Evolutionary conservation across 2,888 invertebrate species (phyloP), one percentile per base, ranked within the genome.

Genomic region (Callyntrura guangdongensis): DNA sequence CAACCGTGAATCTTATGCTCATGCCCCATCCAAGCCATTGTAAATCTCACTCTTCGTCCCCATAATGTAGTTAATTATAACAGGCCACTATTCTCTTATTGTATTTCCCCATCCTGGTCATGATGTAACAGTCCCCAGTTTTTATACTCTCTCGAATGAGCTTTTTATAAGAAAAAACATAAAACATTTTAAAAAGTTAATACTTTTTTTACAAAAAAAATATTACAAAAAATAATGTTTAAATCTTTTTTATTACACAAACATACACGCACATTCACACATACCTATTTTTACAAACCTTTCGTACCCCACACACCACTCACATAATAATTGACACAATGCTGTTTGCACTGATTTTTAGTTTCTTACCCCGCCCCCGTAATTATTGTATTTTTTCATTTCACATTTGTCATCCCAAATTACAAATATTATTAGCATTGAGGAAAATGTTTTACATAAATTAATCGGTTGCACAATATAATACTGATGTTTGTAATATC

Each of bases 21-120:
- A 89, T 56, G 89, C 89, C 47, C 89, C 89, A 64, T 89, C 89
- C 67, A 74, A 79, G 22, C 89, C 89, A 64, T 89, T 89, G 89
- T 89, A 89, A 89, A 83, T 11, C 20, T 2, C 74, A 25, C n/a
- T 8, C 11, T 27, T n/a, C 5, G 9, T 25, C 53, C 49, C 56
- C 14, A 1, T 56, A 9, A 20, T 11, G 0, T 25, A 1, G 20
- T 22, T n/a, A 53, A 53, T 12, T 17, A 49, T 49, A 74, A 49
- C 17, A 49, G 36, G 36, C 36, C 36, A 36, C n/a, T 25, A 72
- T 72, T 72, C 36, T 64, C 8, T 25, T 72, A 47, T 72, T 36
- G 36, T 36, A 3, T 36, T 69, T 36, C 36, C 69, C 22, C 59
- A n/a, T 25, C 45, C 61, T 36, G 12, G 45, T 45, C 47, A 72